Percentiles rank a stretch among this genome's conserved stretches.
These are phyloP conservation scores for Onychorhynchus coronatus DNA, from an alignment of 2,113 vertebrate species.

Conservation along the genomic window DNA sequence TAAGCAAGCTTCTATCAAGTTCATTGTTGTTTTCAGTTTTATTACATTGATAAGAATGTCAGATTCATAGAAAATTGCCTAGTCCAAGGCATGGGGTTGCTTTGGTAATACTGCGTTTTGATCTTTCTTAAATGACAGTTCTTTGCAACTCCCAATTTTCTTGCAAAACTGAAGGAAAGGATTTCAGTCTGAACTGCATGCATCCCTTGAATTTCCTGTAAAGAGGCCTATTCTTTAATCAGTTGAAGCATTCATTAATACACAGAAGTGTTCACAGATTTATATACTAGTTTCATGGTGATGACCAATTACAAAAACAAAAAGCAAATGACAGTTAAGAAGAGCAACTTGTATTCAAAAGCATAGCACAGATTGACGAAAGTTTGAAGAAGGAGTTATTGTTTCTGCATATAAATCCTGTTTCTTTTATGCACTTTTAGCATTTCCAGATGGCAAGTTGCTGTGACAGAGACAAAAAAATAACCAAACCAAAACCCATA, in stretches of 20 bases:
- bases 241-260: not conserved
- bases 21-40: not conserved
- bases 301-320: not conserved
- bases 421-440: constrained; percentile 28
- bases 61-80: not conserved
- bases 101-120: not conserved
- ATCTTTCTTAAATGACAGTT: not conserved
- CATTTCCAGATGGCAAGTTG: constrained; percentile 58
- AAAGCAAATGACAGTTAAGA: not conserved
- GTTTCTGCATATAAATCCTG: not conserved
- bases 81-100: not conserved
- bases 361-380: not conserved
- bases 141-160: not conserved
- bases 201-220: not conserved
- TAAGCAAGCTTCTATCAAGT: not conserved
- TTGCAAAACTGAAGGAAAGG: not conserved
- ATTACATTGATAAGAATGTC: accelerated
- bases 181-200: not conserved
- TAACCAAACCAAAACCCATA: not conserved
- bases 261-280: not conserved
- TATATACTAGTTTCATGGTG: not conserved
- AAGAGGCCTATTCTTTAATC: not conserved
- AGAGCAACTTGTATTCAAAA: not conserved
- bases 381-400: not conserved
- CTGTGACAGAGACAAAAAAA: constrained; percentile 11